Conservation (phyloP, 2,113 vertebrate species). For the Halcyon malimbica region DNA sequence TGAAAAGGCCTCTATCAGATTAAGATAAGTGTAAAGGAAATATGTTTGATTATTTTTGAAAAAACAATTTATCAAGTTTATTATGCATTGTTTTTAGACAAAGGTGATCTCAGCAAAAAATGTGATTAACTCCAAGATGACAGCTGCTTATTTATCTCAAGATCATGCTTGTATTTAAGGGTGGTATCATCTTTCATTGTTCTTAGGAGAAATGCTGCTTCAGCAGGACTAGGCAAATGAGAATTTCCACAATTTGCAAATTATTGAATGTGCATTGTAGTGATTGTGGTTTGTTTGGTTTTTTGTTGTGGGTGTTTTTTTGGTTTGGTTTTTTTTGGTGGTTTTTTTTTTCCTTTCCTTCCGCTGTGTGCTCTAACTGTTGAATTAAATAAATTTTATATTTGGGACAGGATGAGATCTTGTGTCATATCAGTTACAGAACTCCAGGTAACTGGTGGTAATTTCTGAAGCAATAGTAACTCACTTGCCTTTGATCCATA, state of each 20-base stretch:
- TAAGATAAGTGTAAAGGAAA: not conserved
- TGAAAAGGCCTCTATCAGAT: not conserved
- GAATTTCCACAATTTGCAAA: not conserved
- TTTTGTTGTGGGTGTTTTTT: too few relatives aligned
- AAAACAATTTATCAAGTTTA: not conserved
- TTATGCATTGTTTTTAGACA: not conserved
- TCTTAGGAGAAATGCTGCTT: not conserved
- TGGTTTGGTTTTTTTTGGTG: too few relatives aligned
- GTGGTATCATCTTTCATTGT: not conserved
- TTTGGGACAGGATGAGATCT: not conserved
- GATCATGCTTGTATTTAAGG: not conserved
- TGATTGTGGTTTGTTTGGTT: not conserved
- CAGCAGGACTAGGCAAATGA: not conserved
- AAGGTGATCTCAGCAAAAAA: constrained; percentile 37
- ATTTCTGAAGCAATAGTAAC: not conserved
- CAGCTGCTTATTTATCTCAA: not conserved
- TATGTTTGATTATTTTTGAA: not conserved
- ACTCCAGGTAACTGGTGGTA: not conserved
- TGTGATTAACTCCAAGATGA: not conserved
- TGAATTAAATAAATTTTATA: not conserved
- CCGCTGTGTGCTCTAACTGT: not conserved
- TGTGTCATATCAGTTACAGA: not conserved
- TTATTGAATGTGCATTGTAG: not conserved
- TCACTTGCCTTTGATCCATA: not conserved
- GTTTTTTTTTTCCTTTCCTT: too few relatives aligned